These are phyloP conservation scores for Phrynocephalus guinanensis DNA, from an alignment of 2,797 vertebrate genomes.

Conservation along the genomic window DNA sequence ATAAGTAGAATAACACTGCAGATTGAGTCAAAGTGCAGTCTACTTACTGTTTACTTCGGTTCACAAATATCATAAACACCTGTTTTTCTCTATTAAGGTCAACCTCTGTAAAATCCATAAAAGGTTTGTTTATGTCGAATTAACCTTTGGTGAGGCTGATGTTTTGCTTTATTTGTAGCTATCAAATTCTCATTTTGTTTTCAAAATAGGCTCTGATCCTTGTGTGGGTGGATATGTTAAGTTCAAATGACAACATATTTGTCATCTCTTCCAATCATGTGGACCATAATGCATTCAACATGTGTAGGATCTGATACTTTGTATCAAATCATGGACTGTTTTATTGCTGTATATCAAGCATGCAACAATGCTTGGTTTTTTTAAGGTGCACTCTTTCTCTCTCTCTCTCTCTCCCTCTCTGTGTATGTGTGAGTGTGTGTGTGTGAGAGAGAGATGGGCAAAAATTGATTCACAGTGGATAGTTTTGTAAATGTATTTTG, in stretches of 20 bases:
- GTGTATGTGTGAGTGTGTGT: too few relatives aligned
- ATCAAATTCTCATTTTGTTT: slow-evolving; percentile 2
- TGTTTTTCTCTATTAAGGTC: not conserved
- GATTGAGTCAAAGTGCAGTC: not conserved
- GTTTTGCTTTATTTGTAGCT: slow-evolving; percentile 15
- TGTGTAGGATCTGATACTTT: not conserved
- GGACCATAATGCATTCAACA: not conserved
- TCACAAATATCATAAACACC: slow-evolving; percentile 28
- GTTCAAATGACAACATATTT: slow-evolving; percentile 39
- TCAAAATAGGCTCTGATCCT: not conserved
- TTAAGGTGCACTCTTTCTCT: not conserved
- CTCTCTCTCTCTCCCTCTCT: too few relatives aligned
- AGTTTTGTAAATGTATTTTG: slow-evolving; percentile 8
- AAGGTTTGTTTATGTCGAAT: slow-evolving; percentile 36
- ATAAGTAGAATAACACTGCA: not conserved
- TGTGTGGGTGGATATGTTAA: not conserved
- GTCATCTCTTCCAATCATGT: not conserved
- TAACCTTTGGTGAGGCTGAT: slow-evolving; percentile 1
- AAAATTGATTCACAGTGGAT: not conserved
- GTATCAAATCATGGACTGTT: slow-evolving; percentile 8
- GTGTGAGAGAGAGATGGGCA: not conserved
- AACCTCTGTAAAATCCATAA: slow-evolving; percentile 24
- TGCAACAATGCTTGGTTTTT: not conserved
- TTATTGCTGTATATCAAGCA: not conserved
- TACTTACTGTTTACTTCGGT: slow-evolving; percentile 3